Conservation (phyloP, 2,797 vertebrate genomes). For the Monodelphis domestica region DNA sequence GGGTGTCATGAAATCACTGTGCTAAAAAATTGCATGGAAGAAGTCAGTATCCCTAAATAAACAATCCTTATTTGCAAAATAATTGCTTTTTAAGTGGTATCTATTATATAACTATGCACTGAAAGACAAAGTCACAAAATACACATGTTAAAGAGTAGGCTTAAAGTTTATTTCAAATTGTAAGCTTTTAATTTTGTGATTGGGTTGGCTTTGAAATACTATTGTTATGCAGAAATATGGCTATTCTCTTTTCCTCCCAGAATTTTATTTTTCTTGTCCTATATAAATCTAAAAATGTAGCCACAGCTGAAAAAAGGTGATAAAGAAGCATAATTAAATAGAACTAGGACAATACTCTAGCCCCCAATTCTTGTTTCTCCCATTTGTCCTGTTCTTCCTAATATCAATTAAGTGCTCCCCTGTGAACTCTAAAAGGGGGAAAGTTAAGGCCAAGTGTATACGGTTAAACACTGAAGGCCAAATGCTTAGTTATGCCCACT, state of each 20-base stretch:
- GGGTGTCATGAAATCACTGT: background rate
- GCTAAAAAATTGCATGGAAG: background rate
- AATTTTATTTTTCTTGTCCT: background rate
- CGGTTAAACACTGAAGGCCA: background rate
- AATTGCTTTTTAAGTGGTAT: background rate
- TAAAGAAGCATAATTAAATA: conserved; percentile 1
- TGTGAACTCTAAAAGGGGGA: conserved; percentile 8
- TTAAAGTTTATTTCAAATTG: background rate
- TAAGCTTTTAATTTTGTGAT: conserved; percentile 9
- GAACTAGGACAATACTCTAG: conserved; percentile 2
- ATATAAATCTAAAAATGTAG: background rate
- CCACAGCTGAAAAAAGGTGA: conserved; percentile 19
- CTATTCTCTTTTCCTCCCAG: conserved; percentile 31
- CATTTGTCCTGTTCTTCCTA: background rate
- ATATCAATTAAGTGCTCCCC: background rate
- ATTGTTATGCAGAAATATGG: background rate
- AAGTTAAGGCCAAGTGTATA: background rate
- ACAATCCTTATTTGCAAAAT: background rate
- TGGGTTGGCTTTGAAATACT: background rate
- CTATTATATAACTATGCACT: background rate
- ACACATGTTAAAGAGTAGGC: background rate
- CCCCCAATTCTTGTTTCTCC: background rate
- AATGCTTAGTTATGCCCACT: conserved; percentile 30
- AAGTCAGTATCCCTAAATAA: conserved; percentile 12
- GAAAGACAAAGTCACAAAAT: background rate